phyloP scores from a whole-genome alignment of 2,113 vertebrate species.

The Laticauda colubrina region DNA sequence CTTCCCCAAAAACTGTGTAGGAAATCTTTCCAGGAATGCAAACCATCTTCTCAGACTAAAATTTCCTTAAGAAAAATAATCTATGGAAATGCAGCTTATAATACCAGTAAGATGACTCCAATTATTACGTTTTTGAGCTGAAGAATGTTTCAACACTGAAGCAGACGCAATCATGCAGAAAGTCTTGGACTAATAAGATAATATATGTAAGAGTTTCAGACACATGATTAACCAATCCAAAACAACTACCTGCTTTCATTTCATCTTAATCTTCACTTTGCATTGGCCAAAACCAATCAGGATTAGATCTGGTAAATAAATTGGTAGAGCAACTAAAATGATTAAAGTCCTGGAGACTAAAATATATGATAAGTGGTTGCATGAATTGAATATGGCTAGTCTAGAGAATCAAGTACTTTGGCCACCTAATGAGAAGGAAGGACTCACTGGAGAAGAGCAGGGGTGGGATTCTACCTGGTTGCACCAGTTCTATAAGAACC shows the following conservation, averaged over 20 bases:
- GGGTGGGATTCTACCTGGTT: too few species aligned
- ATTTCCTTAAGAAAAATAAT: conserved; percentile 20
- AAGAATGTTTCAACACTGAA: conserved; percentile 16
- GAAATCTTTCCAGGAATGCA: conserved; percentile 38
- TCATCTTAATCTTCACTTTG: not conserved
- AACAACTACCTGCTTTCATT: not conserved
- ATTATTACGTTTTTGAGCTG: not conserved
- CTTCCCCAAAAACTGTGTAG: conserved; percentile 10
- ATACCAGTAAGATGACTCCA: conserved; percentile 7
- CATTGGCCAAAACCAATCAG: not conserved
- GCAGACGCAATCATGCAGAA: not conserved
- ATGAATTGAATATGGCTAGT: too few species aligned
- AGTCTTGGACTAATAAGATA: not conserved
- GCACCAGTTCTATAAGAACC: too few species aligned
- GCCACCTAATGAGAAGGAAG: too few species aligned
- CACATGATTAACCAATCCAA: not conserved
- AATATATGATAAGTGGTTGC: too few species aligned
- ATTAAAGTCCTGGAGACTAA: too few species aligned
- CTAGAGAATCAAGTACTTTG: too few species aligned
- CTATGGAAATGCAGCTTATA: conserved; percentile 9
- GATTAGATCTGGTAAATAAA: not conserved
- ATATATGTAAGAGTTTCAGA: not conserved
- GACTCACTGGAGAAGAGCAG: too few species aligned
- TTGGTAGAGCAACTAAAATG: too few species aligned
- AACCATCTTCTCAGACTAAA: conserved; percentile 44